A percentile compares a stretch with the other conserved stretches of the same genome.
These are phyloP conservation scores for Porites lutea DNA, from an alignment of 64 coral and sea anemone genomes.

Conservation along the genomic window DNA sequence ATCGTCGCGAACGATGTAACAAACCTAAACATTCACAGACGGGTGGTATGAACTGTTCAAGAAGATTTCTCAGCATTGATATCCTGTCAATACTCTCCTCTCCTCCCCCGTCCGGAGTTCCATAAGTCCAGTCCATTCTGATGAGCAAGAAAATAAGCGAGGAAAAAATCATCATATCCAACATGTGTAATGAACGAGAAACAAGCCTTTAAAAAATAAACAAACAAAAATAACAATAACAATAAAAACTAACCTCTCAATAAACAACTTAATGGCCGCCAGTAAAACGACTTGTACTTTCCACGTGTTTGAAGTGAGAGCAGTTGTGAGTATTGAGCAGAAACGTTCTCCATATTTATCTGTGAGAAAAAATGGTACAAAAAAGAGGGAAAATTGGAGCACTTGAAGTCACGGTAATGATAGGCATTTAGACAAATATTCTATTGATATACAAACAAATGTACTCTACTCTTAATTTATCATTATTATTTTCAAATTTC, in stretches of 20 bases:
- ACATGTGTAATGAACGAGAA: background rate
- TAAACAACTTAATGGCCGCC: conserved; percentile 63
- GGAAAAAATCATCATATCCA: too few relatives aligned
- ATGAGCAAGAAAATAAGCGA: background rate
- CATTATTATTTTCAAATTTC: too few relatives aligned
- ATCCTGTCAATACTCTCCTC: conserved; percentile 31
- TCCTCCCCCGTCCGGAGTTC: conserved; percentile 2
- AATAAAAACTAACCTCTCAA: conserved; percentile 65
- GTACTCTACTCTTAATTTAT: too few relatives aligned
- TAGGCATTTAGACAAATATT: too few relatives aligned
- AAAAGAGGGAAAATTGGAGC: too few relatives aligned
- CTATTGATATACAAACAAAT: too few relatives aligned
- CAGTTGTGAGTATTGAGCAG: conserved; percentile 59
- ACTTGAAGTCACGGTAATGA: too few relatives aligned
- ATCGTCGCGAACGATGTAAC: background rate
- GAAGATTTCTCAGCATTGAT: conserved; percentile 8
- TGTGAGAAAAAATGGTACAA: background rate
- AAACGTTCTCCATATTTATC: conserved; percentile 65
- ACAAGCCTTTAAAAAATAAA: background rate
- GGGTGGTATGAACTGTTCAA: conserved; percentile 16
- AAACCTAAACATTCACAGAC: conserved; percentile 75
- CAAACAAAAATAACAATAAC: too few relatives aligned
- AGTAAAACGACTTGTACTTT: conserved; percentile 91
- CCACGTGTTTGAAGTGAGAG: conserved; percentile 83
- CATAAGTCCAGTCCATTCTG: conserved; percentile 34